A percentile compares a stretch with the other conserved stretches of the same genome.
These are phyloP conservation scores for Esox niger DNA, from an alignment of 2,113 vertebrate species.

Conservation along the genomic window DNA sequence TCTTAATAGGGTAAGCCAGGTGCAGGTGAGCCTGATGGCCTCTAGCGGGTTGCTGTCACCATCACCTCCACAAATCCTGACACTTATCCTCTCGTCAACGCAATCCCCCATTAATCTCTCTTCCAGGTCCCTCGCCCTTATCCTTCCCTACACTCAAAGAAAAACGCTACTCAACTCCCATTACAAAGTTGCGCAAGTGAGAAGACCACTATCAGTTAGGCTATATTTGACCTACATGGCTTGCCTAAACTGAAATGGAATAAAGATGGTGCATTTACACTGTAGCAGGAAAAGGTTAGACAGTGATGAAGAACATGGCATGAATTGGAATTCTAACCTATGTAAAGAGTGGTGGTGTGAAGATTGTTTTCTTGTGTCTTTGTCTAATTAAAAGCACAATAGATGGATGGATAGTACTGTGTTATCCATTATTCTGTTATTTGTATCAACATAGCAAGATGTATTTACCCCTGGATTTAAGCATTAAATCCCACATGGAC, in stretches of 20 bases:
- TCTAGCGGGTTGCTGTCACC: conserved; percentile 30
- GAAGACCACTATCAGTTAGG: neutral
- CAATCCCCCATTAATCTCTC: conserved; percentile 15
- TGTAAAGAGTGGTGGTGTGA: neutral
- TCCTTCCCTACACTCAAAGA: conserved; percentile 10
- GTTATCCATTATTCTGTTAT: neutral
- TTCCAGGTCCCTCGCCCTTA: too few relatives aligned
- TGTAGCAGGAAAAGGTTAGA: neutral
- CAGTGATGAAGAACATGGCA: neutral
- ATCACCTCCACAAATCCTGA: conserved; percentile 53
- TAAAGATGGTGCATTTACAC: neutral
- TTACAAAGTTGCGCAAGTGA: neutral
- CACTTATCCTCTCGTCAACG: conserved; percentile 25
- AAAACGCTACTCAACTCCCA: conserved; percentile 2
- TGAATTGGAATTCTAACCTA: neutral
- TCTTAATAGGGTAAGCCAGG: conserved; percentile 33
- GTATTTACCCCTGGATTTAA: neutral
- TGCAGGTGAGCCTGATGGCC: conserved; percentile 41
- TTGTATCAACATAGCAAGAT: conserved; percentile 5
- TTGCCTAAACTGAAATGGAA: neutral
- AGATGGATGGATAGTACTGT: neutral
- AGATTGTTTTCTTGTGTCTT: neutral
- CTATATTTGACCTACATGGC: neutral
- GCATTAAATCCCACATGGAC: too few relatives aligned
- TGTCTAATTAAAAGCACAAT: neutral